Evolutionary conservation across 2,888 invertebrate species (phyloP).

Genomic region (Aphidoletes aphidimyza): DNA sequence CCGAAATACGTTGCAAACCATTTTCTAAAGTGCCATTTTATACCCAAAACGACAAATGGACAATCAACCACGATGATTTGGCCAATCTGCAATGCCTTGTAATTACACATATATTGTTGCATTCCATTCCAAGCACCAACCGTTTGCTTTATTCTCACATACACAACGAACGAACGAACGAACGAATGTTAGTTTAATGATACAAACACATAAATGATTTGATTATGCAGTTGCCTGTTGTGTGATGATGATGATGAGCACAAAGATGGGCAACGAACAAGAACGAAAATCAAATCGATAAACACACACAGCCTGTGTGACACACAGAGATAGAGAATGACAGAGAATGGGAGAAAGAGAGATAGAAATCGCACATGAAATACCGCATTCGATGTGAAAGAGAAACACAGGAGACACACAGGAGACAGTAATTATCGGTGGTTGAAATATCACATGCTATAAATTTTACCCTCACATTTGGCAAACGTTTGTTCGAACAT

Average conservation of each 20-base stretch:
- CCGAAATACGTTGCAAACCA: no score
- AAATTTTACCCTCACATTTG: constrained; percentile 35
- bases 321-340: no score
- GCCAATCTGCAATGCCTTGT: background rate
- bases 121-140: no score
- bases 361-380: background rate
- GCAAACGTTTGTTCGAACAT: background rate
- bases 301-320: no score
- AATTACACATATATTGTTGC: constrained; percentile 35
- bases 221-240: background rate
- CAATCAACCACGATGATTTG: background rate
- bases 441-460: constrained; percentile 16
- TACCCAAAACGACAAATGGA: background rate
- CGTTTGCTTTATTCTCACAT: no score
- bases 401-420: no score
- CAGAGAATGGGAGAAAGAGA: no score
- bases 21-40: no score
- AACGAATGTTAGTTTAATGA: constrained; percentile 44
- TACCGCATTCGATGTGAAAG: no score
- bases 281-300: background rate
- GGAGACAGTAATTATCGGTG: constrained; percentile 13
- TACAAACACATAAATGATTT: constrained; percentile 11
- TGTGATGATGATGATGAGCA: background rate
- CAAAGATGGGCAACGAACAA: constrained; percentile 29
- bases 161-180: no score